Base-by-base conservation (phyloP, 2,113 vertebrate species). In the Furnarius figulus region DNA sequence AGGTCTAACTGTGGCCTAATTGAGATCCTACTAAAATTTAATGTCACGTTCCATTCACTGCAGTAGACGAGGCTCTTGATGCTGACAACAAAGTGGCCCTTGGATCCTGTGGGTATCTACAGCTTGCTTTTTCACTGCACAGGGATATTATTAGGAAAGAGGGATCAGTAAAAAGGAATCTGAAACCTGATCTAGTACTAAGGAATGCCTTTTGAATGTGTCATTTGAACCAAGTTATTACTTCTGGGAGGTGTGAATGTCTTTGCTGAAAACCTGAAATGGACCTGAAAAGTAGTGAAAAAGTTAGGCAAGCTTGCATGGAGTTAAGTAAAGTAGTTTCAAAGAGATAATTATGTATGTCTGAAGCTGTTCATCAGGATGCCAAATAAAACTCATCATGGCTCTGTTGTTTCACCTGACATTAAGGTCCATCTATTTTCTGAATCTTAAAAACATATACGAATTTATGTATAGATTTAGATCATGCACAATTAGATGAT, bases 201-300 rank as follows among this genome's bases (percentile, higher is more conserved):
- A 92, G 93, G 93, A 96, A 95, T 97, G 92, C 95, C 83, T 90
- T 93, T 50, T 75, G 47, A 94, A 96, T 87, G 80, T 89, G 91
- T 78, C 85, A 92, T 74, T 78, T 89, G 90, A 96, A 92, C 80
- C 4, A 0, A 78, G 73, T 87, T 86, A 90, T 94, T 93, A 87
- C 66, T 94, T 94, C 80, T 95, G 66, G 56, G 88, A 95, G 88
- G 93, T 97, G 95, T 93, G 95, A 96, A 95, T 0, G 24, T 84
- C 72, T 94, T 81, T 67, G 58, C 71, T 89, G 23, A 89, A 94
- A 95, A 92, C 73, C 37, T 82, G 90, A 94, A 96, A 67, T 31
- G 28, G 85, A 74, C 56, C 3, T 81, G 66, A 85, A 93, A 90
- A 92, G 49, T 58, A 68, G 65, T 53, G 72, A 90, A 92, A 66